A percentile compares a stretch with the other conserved stretches of the same genome.
These are phyloP conservation scores for Cheilosia urbana DNA, from an alignment of 2,888 invertebrate species.

Conservation along the genomic window DNA sequence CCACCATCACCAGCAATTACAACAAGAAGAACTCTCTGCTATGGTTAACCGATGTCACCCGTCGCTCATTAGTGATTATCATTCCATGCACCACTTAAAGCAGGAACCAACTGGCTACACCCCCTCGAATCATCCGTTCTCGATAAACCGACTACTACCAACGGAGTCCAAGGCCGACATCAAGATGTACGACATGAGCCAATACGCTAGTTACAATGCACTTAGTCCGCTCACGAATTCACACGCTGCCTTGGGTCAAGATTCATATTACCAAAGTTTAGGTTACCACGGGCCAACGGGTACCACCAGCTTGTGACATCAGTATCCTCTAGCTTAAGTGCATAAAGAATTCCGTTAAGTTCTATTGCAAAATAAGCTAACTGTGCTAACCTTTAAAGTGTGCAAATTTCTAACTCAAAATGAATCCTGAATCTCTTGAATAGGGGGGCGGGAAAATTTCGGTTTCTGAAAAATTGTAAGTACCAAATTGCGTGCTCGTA, in stretches of 20 bases:
- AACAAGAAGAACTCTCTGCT: slow-evolving; percentile 86
- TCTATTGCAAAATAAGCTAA: slow-evolving; percentile 64
- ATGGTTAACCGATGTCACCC: slow-evolving; percentile 88
- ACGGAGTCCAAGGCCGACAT: slow-evolving; percentile 94
- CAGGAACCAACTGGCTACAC: slow-evolving; percentile 92
- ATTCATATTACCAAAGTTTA: slow-evolving; percentile 93
- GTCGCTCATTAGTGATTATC: slow-evolving; percentile 86
- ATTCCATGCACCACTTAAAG: slow-evolving; percentile 89
- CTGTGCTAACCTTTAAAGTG: slow-evolving; percentile 46
- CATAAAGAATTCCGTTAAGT: slow-evolving; percentile 73
- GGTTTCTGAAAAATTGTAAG: slow-evolving; percentile 52
- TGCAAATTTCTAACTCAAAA: slow-evolving; percentile 54
- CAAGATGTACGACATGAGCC: slow-evolving; percentile 95
- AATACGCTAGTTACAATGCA: slow-evolving; percentile 87
- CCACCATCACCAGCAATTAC: slow-evolving; percentile 85
- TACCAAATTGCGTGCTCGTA: slow-evolving; percentile 26
- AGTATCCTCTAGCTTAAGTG: slow-evolving; percentile 93
- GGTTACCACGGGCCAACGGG: slow-evolving; percentile 89
- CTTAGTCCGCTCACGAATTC: slow-evolving; percentile 87
- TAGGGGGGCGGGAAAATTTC: slow-evolving; percentile 42
- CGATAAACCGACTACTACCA: slow-evolving; percentile 96
- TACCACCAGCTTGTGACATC: slow-evolving; percentile 95
- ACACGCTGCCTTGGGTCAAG: slow-evolving; percentile 87
- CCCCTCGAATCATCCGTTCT: slow-evolving; percentile 95
- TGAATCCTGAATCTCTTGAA: slow-evolving; percentile 65